Conservation (phyloP, 1,140 invertebrate genomes). For the Hypsibius dujardini region DNA sequence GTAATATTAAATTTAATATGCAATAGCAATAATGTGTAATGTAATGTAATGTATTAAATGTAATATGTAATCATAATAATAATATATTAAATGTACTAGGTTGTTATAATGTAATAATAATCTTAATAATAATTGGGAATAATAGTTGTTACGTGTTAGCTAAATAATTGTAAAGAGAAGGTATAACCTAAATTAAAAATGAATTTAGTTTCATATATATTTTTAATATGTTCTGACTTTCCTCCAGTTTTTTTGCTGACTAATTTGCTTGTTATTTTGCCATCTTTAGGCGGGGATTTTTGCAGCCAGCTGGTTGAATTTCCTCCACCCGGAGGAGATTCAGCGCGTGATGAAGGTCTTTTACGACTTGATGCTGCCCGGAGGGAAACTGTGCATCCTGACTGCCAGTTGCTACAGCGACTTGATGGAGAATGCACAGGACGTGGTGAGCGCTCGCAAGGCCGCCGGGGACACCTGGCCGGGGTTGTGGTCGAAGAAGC, state of each 20-base stretch:
- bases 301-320: conserved; percentile 16
- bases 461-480: neutral
- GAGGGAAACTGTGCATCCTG: conserved; percentile 11
- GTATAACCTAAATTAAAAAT: no score
- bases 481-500: conserved; percentile 6
- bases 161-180: no score
- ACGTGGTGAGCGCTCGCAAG: neutral
- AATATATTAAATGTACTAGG: no score
- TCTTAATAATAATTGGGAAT: no score
- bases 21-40: no score
- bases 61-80: no score
- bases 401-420: conserved; percentile 16
- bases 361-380: neutral
- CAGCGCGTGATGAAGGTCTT: neutral
- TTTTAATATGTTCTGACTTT: neutral
- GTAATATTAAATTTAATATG: no score
- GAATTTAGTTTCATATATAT: no score
- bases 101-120: no score
- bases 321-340: neutral
- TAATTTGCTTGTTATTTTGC: no score
- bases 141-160: no score
- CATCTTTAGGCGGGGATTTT: conserved; percentile 31
- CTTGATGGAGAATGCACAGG: conserved; percentile 15
- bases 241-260: neutral
- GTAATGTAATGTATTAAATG: no score